phyloP scores from a whole-genome alignment of 2,113 vertebrate genomes.

The Phaethon lepturus region DNA sequence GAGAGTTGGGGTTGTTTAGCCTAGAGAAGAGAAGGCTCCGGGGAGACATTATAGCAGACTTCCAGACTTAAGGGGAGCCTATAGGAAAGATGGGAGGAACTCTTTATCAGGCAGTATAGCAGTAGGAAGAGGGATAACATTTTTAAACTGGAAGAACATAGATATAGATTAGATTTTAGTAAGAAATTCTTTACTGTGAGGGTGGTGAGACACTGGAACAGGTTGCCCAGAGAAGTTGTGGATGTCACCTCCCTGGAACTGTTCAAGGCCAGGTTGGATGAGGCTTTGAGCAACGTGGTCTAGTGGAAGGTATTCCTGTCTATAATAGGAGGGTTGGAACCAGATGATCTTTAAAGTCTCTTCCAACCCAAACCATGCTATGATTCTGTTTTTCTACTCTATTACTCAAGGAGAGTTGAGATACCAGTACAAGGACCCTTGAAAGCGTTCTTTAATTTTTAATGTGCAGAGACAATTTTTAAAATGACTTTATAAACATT shows the following conservation, averaged over 20 bases:
- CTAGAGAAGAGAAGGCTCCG: background rate
- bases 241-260: no score
- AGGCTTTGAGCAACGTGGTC: background rate
- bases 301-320: background rate
- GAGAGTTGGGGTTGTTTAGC: background rate
- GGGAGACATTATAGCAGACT: background rate
- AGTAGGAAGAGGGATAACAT: accelerated
- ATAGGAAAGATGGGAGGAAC: no score
- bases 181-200: background rate
- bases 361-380: background rate
- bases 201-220: background rate
- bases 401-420: background rate
- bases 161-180: background rate
- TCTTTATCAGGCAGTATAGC: background rate
- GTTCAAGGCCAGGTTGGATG: background rate
- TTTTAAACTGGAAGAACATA: background rate
- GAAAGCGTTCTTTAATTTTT: background rate
- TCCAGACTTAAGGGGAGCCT: background rate
- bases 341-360: background rate
- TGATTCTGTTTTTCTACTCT: background rate
- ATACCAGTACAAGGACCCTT: background rate
- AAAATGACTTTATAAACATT: background rate
- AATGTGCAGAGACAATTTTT: background rate
- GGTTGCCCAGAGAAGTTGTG: background rate
- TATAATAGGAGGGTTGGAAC: background rate